Evolutionary conservation across 1,140 invertebrate species (phyloP), one percentile per base, ranked within the genome.

Genomic region (Nixonia krombeini): DNA sequence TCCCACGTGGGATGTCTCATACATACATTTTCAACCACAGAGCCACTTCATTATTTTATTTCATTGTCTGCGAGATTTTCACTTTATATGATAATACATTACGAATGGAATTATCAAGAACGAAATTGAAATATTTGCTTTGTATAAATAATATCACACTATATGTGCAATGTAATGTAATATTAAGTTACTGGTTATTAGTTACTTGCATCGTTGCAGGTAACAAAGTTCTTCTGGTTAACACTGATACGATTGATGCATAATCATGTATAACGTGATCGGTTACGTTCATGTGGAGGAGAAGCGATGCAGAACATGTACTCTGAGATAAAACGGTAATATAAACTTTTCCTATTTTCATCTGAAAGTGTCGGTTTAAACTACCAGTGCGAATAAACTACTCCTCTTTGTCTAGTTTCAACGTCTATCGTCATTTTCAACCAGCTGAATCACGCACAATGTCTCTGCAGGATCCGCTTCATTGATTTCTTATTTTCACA

Each of bases 311-410:
- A 10, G 38, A 41, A n/a, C n/a, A 23, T 17, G 18, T 41, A 23
- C 23, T 41, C 38, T 17, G 9, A 23, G n/a, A 41, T 17, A 41
- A 41, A 41, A 41, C 23, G 38, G 10, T n/a, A 41, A 41, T 41
- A 41, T 23, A 41, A 41, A 41, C 38, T 41, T 41, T 41, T 41
- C 38, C 38, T 17, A 41, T 41, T 41, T 41, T 41, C 18, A 41
- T 23, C 18, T 41, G 23, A 9, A 41, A 41, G 18, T 41, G 38
- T 41, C 38, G n/a, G 18, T 41, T 41, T 41, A 17, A 41, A 41
- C 38, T 41, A 23, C 38, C 18, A 41, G 38, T 41, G 23, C 38
- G 38, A 41, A 41, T 41, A 41, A 41, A 41, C 23, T 41, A 41
- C 38, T 21, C 23, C 38, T 4, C 7, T 23, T 41, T 18, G 38